Evolutionary conservation across 2,797 vertebrate species (phyloP).

Genomic region (Gymnoscopelus microlampas): DNA sequence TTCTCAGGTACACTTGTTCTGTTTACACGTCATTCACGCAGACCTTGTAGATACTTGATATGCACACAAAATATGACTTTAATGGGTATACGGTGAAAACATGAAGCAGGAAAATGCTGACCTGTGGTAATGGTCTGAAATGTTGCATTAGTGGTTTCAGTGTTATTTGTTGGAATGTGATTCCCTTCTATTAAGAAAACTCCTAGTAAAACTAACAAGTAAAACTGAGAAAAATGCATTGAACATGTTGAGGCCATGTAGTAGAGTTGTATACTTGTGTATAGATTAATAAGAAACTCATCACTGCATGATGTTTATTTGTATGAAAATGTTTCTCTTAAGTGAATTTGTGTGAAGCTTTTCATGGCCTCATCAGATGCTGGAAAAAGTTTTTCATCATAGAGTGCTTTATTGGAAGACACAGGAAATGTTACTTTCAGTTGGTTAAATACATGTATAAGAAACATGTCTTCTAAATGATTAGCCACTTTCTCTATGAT

Average conservation of each 20-base stretch:
- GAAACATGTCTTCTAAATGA: slow-evolving; percentile 51
- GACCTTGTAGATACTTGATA: slow-evolving; percentile 70
- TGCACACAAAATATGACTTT: slow-evolving; percentile 66
- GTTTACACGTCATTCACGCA: slow-evolving; percentile 75
- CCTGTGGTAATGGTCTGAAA: slow-evolving; percentile 2
- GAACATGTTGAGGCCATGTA: slow-evolving; percentile 47
- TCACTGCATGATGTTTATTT: slow-evolving; percentile 73
- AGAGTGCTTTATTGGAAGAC: slow-evolving; percentile 32
- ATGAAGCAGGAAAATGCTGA: slow-evolving; percentile 27
- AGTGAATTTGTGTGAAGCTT: slow-evolving; percentile 53
- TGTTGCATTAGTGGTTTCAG: slow-evolving; percentile 58
- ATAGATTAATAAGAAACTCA: slow-evolving; percentile 45
- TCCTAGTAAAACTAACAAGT: slow-evolving; percentile 33
- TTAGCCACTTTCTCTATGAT: slow-evolving; percentile 39
- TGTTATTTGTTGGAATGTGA: slow-evolving; percentile 58
- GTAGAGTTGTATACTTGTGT: slow-evolving; percentile 58
- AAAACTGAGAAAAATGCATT: slow-evolving; percentile 40
- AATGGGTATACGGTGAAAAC: slow-evolving; percentile 36
- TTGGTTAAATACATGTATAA: slow-evolving; percentile 27
- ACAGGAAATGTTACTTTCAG: slow-evolving; percentile 30
- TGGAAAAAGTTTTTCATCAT: slow-evolving; percentile 33
- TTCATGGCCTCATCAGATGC: slow-evolving; percentile 39
- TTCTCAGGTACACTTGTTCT: slow-evolving; percentile 82
- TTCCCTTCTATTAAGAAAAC: slow-evolving; percentile 46
- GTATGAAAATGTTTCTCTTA: slow-evolving; percentile 53